These are phyloP conservation scores for Paragorgia papillata DNA, from an alignment of 92 coral and sea anemone species.

Conservation along the genomic window DNA sequence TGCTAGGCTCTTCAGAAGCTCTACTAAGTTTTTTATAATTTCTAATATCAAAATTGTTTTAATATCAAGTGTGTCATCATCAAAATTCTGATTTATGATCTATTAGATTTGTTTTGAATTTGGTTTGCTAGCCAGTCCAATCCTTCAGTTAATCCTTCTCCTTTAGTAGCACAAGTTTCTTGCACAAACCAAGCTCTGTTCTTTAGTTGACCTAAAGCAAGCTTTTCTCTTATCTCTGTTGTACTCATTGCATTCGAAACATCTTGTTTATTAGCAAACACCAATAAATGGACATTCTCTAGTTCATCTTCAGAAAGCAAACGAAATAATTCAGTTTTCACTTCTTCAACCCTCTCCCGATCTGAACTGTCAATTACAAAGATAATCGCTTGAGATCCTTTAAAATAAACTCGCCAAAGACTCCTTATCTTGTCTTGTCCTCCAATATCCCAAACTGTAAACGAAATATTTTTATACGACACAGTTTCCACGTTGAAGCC, in stretches of 20 bases:
- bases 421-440: conserved; percentile 96
- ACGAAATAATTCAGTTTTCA: conserved; percentile 72
- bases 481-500: conserved; percentile 99
- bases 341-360: conserved; percentile 81
- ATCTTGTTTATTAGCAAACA: conserved; percentile 95
- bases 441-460: conserved; percentile 99
- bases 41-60: no score
- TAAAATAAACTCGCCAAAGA: conserved; percentile 93
- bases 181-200: conserved; percentile 93
- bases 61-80: no score
- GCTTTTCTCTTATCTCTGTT: conserved; percentile 88
- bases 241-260: conserved; percentile 85
- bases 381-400: conserved; percentile 85
- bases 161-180: conserved; percentile 89
- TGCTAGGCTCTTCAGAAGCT: no score
- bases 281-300: conserved; percentile 73
- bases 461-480: conserved; percentile 83
- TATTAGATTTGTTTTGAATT: conserved; percentile 56
- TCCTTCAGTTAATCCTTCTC: conserved; percentile 89
- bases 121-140: conserved; percentile 96
- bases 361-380: conserved; percentile 94
- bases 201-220: conserved; percentile 70
- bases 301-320: conserved; percentile 81
- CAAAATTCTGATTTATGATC: no score
- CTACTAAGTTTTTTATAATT: no score